Percentiles rank a stretch among this genome's conserved stretches.
These are phyloP conservation scores for Rutilus rutilus DNA, from an alignment of 2,113 vertebrate genomes.

Conservation along the genomic window DNA sequence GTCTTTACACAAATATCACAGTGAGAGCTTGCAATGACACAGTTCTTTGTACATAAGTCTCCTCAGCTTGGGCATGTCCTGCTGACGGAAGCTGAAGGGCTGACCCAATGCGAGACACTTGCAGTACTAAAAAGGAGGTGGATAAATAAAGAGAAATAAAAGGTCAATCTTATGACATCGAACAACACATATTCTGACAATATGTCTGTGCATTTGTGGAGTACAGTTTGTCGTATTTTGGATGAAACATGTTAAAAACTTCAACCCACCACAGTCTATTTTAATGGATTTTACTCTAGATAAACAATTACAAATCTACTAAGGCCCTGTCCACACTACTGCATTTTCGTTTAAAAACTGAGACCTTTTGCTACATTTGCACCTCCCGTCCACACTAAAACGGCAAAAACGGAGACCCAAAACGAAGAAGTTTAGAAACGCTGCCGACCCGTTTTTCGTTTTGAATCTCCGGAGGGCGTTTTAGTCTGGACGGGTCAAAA, in stretches of 20 bases:
- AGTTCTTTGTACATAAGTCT: constrained; percentile 96
- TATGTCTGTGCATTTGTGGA: background rate
- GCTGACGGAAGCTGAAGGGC: constrained; percentile 88
- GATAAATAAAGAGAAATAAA: constrained; percentile 10
- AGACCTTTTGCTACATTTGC: too few species aligned
- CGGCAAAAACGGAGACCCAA: too few species aligned
- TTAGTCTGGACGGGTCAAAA: too few species aligned
- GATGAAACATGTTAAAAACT: too few species aligned
- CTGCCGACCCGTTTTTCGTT: too few species aligned
- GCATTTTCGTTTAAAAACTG: too few species aligned
- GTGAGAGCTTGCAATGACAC: constrained; percentile 90
- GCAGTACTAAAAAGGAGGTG: constrained; percentile 81
- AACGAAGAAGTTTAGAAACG: too few species aligned
- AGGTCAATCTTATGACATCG: background rate
- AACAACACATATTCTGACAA: background rate
- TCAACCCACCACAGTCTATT: too few species aligned
- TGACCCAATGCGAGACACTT: constrained; percentile 89
- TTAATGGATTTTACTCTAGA: background rate
- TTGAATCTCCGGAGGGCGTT: too few species aligned
- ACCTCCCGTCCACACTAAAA: too few species aligned
- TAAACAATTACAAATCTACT: background rate
- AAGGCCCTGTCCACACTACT: too few species aligned
- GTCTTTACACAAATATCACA: constrained; percentile 73
- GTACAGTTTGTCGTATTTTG: too few species aligned
- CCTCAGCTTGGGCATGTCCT: constrained; percentile 91